Evolutionary conservation across 2,113 vertebrate genomes (phyloP), one percentile per base, ranked within the genome.

Genomic region (Aphyosemion australe): DNA sequence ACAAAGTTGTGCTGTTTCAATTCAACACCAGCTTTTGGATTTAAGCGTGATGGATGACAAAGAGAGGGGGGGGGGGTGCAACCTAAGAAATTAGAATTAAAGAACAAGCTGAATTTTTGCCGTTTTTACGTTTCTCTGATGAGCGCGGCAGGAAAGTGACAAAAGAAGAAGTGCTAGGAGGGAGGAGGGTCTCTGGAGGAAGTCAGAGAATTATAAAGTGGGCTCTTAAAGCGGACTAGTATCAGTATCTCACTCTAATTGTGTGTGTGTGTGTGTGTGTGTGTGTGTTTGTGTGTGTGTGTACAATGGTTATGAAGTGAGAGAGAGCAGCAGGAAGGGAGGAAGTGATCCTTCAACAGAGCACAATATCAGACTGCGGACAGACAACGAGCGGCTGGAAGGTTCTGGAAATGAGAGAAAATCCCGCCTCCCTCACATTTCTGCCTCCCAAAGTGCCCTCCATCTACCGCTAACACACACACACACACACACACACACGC

Each of bases 391-490:
- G 85, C 82, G 84, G 84, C 85, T 88, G 84, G 85, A 86, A 85
- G 86, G 85, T 86, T 90, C 84, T 88, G 79, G 86, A 88, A 90
- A 89, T 20, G 49, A 87, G 76, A 85, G 74, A 84, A 82, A 87
- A 72, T 48, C 92, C 82, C 78, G 63, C 92, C 89, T 94, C 92
- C 92, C 94, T 94, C 94, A 94, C 94, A 94, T 95, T 96, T 95
- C 94, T 93, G 95, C 94, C 80, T 81, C 93, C 91, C 94, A 95
- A 93, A 94, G 93, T 94, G 94, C 93, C 94, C 95, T 94, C 94
- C 66, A 94, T 94, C 94, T 94, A 72, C 64, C 76, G 69, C 76
- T 15, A 48, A 74, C 79, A 61, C 73, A 50, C 72, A 73, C 77
- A 73, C 76, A 65, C 70, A 72, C 76, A 76, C 77, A 72, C 73